These are phyloP conservation scores for Heterocephalus glaber DNA, from an alignment of 2,113 vertebrate genomes.

Conservation along the genomic window DNA sequence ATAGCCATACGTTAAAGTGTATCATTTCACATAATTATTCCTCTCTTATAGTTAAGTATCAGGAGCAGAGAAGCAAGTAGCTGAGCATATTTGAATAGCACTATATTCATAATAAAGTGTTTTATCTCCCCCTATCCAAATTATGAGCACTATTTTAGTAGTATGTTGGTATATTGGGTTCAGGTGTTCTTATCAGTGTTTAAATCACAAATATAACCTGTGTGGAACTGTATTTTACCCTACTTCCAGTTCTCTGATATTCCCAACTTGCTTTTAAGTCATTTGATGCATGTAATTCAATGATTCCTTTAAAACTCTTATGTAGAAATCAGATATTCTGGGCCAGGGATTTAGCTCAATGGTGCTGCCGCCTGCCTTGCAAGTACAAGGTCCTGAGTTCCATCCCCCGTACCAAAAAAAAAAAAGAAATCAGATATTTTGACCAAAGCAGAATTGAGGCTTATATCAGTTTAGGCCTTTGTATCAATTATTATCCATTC, in stretches of 20 bases:
- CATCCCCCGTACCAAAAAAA: no score
- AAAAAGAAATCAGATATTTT: conserved; percentile 2
- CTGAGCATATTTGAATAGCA: not conserved
- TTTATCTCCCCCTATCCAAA: not conserved
- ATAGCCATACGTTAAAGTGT: not conserved
- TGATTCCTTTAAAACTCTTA: not conserved
- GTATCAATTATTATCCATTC: conserved; percentile 9
- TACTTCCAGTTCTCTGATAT: not conserved
- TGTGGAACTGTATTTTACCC: not conserved
- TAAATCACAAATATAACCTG: not conserved
- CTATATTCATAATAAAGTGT: not conserved
- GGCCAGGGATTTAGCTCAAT: no score
- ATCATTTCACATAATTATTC: not conserved
- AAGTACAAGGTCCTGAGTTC: no score
- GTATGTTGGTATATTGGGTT: not conserved
- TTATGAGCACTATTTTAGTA: not conserved
- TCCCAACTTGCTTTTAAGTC: conserved; percentile 24
- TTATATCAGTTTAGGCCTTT: not conserved
- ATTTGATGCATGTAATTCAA: not conserved
- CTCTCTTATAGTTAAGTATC: not conserved
- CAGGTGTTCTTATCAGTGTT: not conserved
- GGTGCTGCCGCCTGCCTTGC: no score
- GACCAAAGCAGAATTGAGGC: not conserved
- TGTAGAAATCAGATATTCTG: not conserved
- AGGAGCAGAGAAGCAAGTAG: not conserved